Conservation (phyloP, 2,888 invertebrate species). For the Neuroscelio doddi region DNA sequence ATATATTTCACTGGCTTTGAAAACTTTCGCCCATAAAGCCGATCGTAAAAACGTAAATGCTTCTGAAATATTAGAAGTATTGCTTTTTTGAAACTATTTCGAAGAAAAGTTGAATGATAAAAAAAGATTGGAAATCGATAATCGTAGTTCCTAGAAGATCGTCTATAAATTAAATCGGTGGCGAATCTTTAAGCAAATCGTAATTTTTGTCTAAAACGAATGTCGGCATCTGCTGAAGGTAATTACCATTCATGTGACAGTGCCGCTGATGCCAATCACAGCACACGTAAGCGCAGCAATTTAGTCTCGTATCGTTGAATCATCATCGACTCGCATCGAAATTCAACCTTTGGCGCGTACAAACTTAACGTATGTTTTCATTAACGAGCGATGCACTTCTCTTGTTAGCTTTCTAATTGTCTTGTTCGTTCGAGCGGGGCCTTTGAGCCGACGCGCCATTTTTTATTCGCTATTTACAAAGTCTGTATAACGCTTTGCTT, state of each 20-base stretch:
- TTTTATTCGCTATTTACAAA: conserved; percentile 29
- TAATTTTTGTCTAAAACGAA: no score
- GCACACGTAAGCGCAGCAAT: conserved; percentile 20
- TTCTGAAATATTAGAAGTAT: background rate
- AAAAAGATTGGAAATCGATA: no score
- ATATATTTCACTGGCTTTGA: no score
- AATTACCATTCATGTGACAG: conserved; percentile 22
- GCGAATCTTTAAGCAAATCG: no score
- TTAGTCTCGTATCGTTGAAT: conserved; percentile 21
- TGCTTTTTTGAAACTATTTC: background rate
- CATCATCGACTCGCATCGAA: conserved; percentile 9
- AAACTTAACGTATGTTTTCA: conserved; percentile 34
- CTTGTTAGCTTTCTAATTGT: conserved; percentile 40
- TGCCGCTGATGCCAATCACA: conserved; percentile 20
- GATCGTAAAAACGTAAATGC: conserved; percentile 2
- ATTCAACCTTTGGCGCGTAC: conserved; percentile 18
- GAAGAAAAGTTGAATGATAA: background rate
- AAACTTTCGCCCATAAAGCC: background rate
- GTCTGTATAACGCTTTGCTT: no score
- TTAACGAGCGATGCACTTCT: conserved; percentile 36
- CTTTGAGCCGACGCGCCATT: conserved; percentile 36
- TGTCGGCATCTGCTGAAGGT: no score
- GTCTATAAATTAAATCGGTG: no score
- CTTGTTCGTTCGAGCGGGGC: conserved; percentile 38
- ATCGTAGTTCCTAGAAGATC: no score